phyloP scores from a whole-genome alignment of 1,140 invertebrate species.

The Coelopa frigida region DNA sequence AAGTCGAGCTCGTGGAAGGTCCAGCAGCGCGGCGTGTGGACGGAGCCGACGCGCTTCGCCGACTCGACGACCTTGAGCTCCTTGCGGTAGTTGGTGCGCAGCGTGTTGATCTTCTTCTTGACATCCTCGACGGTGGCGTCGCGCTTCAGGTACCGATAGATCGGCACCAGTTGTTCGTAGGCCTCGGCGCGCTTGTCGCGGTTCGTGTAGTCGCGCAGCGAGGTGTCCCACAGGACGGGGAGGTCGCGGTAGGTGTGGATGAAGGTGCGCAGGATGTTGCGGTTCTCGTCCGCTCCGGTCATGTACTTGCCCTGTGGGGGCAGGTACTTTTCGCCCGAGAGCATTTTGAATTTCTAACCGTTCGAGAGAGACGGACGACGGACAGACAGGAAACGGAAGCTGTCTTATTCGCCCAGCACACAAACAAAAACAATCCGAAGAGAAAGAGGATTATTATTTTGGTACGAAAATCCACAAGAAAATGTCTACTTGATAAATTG shows the following conservation, averaged over 20 bases:
- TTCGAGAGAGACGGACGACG: no score
- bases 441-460: no score
- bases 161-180: slow-evolving; percentile 35
- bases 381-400: no score
- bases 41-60: slow-evolving; percentile 25
- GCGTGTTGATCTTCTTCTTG: slow-evolving; percentile 40
- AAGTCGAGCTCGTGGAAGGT: slow-evolving; percentile 40
- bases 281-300: slow-evolving; percentile 38
- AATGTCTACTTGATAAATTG: no score
- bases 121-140: slow-evolving; percentile 40
- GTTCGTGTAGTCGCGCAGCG: slow-evolving; percentile 37
- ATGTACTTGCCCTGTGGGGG: slow-evolving; percentile 11
- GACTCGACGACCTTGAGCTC: slow-evolving; percentile 32
- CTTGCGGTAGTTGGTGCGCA: slow-evolving; percentile 39
- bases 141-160: slow-evolving; percentile 36
- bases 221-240: slow-evolving; percentile 39
- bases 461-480: no score
- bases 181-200: slow-evolving; percentile 38
- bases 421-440: no score
- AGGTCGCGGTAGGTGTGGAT: slow-evolving; percentile 38
- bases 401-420: no score
- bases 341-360: slow-evolving; percentile 12
- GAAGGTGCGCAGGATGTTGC: slow-evolving; percentile 33
- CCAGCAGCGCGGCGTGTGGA: slow-evolving; percentile 38
- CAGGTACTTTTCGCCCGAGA: slow-evolving; percentile 5